Base-by-base conservation (phyloP, 2,888 invertebrate genomes). In the Eulithis testata region DNA sequence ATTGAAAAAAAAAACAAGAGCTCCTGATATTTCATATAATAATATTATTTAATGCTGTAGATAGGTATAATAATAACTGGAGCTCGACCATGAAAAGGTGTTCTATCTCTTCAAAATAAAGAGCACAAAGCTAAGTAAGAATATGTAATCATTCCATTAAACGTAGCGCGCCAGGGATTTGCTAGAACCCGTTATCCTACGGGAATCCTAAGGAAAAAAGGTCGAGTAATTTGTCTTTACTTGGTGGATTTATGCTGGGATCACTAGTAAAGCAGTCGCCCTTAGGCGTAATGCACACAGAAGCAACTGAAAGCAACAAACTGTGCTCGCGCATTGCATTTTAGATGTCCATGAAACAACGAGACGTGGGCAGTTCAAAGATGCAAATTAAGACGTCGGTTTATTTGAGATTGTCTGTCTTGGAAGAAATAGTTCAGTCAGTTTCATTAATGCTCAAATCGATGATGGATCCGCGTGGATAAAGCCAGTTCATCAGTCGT, bases 141-240 rank as follows among this genome's bases (percentile, higher is more conserved):
- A 83, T 84, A 81, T 81, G 84, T 87, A 87, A 88, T 88, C 85
- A 86, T 88, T 83, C 85, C 84, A 87, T 87, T 89, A 88, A 87
- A 87, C 79, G 82, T 77, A 78, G 76, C 78, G 82, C 80, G 80
- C 75, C 76, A 76, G 76, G 81, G 86, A 86, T 86, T 89, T 87
- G 79, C 78, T 73, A 75, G 82, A 81, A 79, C 82, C 83, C 85
- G 81, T 85, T 87, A 86, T 87, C 84, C 86, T 80, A 73, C 72
- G 83, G 83, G 82, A 84, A 80, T 85, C 82, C 79, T 79, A 83
- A 82, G 78, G 82, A 86, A 88, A 88, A 89, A 88, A 88, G 88
- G 89, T 88, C 80, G 80, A 83, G 88, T 88, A 86, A 89, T 89
- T 89, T 89, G 88, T 89, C 89, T 89, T 87, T 89, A 88, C 88